A percentile compares a stretch with the other conserved stretches of the same genome.
phyloP scores from a whole-genome alignment of 35 echinoderm and acorn worm species.

The Ophiothrix spiculata region DNA sequence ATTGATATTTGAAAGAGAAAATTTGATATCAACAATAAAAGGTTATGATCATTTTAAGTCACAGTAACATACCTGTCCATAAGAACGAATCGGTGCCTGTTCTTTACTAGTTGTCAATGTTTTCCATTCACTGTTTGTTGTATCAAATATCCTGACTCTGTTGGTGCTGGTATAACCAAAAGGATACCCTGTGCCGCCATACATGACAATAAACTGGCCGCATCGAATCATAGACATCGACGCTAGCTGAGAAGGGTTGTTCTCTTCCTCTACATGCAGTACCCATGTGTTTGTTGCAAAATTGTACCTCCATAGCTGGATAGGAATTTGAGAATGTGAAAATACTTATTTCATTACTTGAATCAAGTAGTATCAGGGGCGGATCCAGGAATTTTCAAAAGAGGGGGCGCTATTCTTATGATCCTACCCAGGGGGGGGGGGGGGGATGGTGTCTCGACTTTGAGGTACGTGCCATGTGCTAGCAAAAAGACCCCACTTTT shows the following conservation, averaged over 20 bases:
- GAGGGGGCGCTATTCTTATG: too few relatives aligned
- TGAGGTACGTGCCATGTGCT: too few relatives aligned
- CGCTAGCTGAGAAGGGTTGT: conserved; percentile 62
- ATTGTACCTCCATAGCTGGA: conserved; percentile 85
- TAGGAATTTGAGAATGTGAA: too few relatives aligned
- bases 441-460: too few relatives aligned
- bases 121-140: conserved; percentile 52
- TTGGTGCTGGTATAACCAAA: conserved; percentile 77
- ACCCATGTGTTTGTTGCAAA: conserved; percentile 71
- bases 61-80: conserved; percentile 79
- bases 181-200: conserved; percentile 89
- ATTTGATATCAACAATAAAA: too few relatives aligned
- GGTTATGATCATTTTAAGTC: too few relatives aligned
- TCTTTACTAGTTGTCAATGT: background rate
- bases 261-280: conserved; percentile 32
- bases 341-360: too few relatives aligned
- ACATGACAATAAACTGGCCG: conserved; percentile 69
- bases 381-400: too few relatives aligned
- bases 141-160: conserved; percentile 48
- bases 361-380: too few relatives aligned
- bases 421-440: too few relatives aligned
- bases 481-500: too few relatives aligned
- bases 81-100: conserved; percentile 54
- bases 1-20: too few relatives aligned
- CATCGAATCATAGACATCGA: conserved; percentile 82